Percentiles rank a stretch among this genome's conserved stretches.
phyloP scores from a whole-genome alignment of 2,797 vertebrate species.

The Esox lucius region DNA sequence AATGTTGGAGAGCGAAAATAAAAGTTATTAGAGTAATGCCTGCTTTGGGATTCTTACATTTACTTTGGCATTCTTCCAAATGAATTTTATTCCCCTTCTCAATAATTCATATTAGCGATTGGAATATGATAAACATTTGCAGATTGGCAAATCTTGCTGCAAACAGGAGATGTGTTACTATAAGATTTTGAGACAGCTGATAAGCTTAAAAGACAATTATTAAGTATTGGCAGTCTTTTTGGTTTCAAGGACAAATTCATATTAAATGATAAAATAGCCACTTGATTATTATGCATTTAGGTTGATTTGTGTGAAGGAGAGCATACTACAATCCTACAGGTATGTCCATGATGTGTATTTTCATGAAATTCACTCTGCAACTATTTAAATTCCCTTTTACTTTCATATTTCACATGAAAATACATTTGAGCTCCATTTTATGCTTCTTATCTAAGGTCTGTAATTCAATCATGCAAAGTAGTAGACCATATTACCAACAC shows the following conservation, averaged over 20 bases:
- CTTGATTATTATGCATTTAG: constrained; percentile 16
- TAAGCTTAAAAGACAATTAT: neutral
- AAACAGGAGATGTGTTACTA: constrained; percentile 8
- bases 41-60: constrained; percentile 22
- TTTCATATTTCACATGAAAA: neutral
- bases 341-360: neutral
- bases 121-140: constrained; percentile 34
- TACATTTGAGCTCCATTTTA: neutral
- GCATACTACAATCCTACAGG: constrained; percentile 9
- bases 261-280: constrained; percentile 25
- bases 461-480: constrained; percentile 12
- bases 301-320: constrained; percentile 2
- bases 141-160: constrained; percentile 29
- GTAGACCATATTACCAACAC: constrained; percentile 25
- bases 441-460: constrained; percentile 9
- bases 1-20: constrained; percentile 5
- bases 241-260: constrained; percentile 12
- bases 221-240: constrained; percentile 1
- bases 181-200: constrained; percentile 7
- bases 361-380: neutral
- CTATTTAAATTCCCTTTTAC: neutral
- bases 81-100: constrained; percentile 20
- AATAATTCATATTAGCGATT: constrained; percentile 39
- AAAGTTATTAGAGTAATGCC: constrained; percentile 9
- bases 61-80: constrained; percentile 29